Evolutionary conservation across 1,140 invertebrate species (phyloP).

Genomic region (Cotesia chilonis): DNA sequence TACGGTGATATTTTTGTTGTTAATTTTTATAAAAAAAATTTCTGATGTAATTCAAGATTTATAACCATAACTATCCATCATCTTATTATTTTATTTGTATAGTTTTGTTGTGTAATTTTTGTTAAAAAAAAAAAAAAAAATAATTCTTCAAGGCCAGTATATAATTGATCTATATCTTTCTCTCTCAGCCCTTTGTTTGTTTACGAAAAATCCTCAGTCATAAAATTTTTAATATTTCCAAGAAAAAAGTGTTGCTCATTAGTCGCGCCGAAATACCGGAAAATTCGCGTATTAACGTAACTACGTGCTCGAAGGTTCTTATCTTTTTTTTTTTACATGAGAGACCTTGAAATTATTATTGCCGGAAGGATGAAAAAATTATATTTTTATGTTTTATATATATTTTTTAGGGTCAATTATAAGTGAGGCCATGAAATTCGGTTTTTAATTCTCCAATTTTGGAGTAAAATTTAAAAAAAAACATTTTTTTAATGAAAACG

Average conservation of each 20-base stretch:
- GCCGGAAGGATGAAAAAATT: slow-evolving; percentile 11
- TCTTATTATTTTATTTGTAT: background rate
- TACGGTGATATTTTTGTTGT: too few species aligned
- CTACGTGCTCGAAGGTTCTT: slow-evolving; percentile 18
- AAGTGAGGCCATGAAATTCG: too few species aligned
- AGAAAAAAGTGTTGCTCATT: slow-evolving; percentile 12
- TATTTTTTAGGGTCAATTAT: too few species aligned
- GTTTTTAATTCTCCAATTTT: too few species aligned
- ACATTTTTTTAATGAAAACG: too few species aligned
- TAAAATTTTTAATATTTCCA: too few species aligned
- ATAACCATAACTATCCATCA: background rate
- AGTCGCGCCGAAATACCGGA: slow-evolving; percentile 26
- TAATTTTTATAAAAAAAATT: background rate
- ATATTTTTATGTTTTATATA: background rate
- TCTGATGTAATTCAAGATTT: background rate
- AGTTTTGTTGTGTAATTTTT: too few species aligned
- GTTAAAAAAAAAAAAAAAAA: too few species aligned
- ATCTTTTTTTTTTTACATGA: too few species aligned
- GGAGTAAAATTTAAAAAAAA: too few species aligned
- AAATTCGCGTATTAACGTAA: slow-evolving; percentile 31
- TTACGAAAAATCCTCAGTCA: background rate
- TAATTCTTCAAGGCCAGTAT: too few species aligned
- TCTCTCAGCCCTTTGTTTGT: background rate
- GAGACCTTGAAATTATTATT: slow-evolving; percentile 21
- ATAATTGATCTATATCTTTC: background rate